These are phyloP conservation scores for Corapipo altera DNA, from an alignment of 2,113 vertebrate genomes.

Conservation along the genomic window DNA sequence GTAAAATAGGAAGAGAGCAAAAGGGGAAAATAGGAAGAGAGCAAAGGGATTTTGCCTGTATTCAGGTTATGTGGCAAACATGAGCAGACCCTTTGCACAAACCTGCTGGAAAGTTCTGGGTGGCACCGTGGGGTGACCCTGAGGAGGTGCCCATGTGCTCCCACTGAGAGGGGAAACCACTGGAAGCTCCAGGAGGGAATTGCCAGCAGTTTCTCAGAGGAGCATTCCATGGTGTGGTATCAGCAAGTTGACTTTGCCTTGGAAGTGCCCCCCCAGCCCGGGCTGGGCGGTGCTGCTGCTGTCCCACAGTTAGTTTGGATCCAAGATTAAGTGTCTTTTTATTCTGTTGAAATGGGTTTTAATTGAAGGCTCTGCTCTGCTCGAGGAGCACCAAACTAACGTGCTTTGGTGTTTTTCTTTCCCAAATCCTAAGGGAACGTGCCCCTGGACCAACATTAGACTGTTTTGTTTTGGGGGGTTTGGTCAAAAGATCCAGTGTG, in stretches of 20 bases:
- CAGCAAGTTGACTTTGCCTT: conserved; percentile 50
- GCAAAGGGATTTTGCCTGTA: background rate
- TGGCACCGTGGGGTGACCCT: background rate
- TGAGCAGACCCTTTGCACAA: background rate
- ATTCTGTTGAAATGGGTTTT: conserved; percentile 51
- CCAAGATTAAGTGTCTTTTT: conserved; percentile 51
- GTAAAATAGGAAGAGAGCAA: background rate
- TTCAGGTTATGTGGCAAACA: background rate
- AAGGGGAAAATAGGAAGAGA: background rate
- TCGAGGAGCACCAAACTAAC: conserved; percentile 61
- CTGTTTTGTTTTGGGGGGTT: conserved; percentile 38
- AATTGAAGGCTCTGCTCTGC: conserved; percentile 60
- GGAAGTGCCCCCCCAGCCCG: conserved; percentile 1
- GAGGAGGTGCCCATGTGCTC: conserved; percentile 1
- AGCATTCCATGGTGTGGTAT: background rate
- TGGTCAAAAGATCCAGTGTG: conserved; percentile 77
- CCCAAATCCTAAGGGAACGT: conserved; percentile 63
- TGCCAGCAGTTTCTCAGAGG: conserved; percentile 48
- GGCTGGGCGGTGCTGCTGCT: conserved; percentile 29
- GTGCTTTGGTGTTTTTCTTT: conserved; percentile 68
- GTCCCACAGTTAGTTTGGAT: background rate
- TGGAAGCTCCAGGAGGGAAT: conserved; percentile 7
- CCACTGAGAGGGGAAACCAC: background rate
- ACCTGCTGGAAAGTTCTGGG: background rate
- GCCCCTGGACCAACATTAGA: conserved; percentile 61